Evolutionary conservation across 2,888 invertebrate genomes (phyloP).

Genomic region (Tetrapedia diversipes): DNA sequence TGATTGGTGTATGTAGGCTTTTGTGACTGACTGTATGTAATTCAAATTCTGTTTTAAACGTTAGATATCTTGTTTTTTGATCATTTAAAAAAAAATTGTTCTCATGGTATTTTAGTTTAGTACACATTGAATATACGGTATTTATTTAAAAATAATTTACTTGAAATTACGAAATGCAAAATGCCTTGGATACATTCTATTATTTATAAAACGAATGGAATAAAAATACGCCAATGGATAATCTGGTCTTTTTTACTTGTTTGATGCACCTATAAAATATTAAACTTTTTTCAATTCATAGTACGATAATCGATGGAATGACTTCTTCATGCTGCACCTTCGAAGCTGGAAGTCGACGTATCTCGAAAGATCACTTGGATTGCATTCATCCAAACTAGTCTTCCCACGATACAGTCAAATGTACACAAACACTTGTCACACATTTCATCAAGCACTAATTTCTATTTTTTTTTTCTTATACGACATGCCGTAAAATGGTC

Average conservation of each 20-base stretch:
- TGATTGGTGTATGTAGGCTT: too few species aligned
- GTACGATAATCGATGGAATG: constrained; percentile 55
- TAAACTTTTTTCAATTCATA: constrained; percentile 51
- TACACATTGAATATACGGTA: too few species aligned
- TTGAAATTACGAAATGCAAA: too few species aligned
- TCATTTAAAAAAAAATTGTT: too few species aligned
- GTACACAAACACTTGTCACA: constrained; percentile 14
- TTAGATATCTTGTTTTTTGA: too few species aligned
- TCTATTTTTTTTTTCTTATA: neutral
- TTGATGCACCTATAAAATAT: constrained; percentile 48
- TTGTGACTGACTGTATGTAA: too few species aligned
- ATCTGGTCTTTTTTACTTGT: neutral
- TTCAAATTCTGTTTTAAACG: too few species aligned
- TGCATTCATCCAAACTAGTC: constrained; percentile 54
- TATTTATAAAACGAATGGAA: too few species aligned
- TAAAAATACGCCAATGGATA: constrained; percentile 19
- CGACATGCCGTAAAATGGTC: neutral
- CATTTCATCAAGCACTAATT: neutral
- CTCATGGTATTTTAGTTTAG: too few species aligned
- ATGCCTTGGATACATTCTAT: too few species aligned
- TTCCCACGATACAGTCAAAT: constrained; percentile 46
- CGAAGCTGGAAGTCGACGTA: constrained; percentile 46
- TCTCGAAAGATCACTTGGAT: constrained; percentile 57
- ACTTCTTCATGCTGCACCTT: constrained; percentile 56
- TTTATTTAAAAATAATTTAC: too few species aligned